Evolutionary conservation across 2,888 invertebrate species (phyloP).

Genomic region (Eilema depressum): DNA sequence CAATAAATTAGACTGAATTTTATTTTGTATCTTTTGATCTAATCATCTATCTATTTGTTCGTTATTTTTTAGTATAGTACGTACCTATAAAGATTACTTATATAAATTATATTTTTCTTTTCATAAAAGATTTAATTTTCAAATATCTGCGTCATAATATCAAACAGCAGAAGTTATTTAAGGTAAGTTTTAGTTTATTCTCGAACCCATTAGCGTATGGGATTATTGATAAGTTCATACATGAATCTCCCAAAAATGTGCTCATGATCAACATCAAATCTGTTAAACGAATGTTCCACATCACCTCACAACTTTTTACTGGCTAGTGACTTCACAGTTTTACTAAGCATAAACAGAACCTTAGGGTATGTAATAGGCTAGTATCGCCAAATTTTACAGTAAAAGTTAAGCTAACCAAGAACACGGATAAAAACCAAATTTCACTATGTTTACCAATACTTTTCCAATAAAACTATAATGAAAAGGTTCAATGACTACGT

Average conservation of each 20-base stretch:
- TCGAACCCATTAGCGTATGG: not conserved
- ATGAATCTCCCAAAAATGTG: no score
- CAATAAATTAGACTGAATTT: not conserved
- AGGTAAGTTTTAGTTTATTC: not conserved
- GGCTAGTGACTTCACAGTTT: not conserved
- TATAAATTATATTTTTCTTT: no score
- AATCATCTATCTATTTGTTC: no score
- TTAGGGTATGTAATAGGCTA: not conserved
- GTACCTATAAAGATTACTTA: no score
- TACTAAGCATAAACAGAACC: not conserved
- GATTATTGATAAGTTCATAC: no score
- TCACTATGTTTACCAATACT: slow-evolving; percentile 48
- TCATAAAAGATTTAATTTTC: not conserved
- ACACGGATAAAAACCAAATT: slow-evolving; percentile 1
- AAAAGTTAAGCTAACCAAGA: not conserved
- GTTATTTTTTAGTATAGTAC: no score
- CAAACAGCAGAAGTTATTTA: not conserved
- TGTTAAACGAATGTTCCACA: not conserved
- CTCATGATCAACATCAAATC: not conserved
- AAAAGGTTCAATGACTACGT: slow-evolving; percentile 77
- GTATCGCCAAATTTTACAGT: not conserved
- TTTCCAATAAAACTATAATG: slow-evolving; percentile 67
- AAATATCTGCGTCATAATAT: not conserved
- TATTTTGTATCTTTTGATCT: not conserved
- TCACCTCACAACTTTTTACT: not conserved